Evolutionary conservation across 2,797 vertebrate species (phyloP).

Genomic region (Sciurus vulgaris): DNA sequence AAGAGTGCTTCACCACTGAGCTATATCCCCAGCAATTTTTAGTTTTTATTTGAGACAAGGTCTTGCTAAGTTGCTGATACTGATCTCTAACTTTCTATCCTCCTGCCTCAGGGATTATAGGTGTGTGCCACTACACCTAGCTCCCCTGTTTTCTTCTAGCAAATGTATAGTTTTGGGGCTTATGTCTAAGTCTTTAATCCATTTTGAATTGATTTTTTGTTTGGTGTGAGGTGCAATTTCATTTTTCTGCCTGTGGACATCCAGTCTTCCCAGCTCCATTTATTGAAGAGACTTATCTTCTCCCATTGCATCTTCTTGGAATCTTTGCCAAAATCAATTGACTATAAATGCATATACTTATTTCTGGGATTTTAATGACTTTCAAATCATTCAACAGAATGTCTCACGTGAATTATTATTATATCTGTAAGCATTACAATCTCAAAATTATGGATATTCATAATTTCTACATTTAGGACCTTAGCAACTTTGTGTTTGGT

Average conservation of each 20-base stretch:
- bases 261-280: background rate
- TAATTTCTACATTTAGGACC: slow-evolving; percentile 41
- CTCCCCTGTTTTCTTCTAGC: background rate
- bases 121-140: too few species aligned
- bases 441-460: slow-evolving; percentile 18
- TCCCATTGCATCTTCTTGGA: background rate
- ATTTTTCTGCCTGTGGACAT: background rate
- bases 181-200: background rate
- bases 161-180: background rate
- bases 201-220: background rate
- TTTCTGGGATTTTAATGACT: background rate
- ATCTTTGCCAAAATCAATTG: slow-evolving; percentile 44
- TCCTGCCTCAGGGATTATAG: too few species aligned
- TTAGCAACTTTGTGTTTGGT: background rate
- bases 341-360: background rate
- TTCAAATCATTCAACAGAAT: slow-evolving; percentile 38
- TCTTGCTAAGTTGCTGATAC: too few species aligned
- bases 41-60: too few species aligned
- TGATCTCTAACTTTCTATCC: too few species aligned
- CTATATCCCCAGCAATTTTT: too few species aligned
- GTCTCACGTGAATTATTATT: background rate
- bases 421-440: background rate
- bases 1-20: too few species aligned
- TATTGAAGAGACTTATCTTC: background rate
- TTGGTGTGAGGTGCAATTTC: background rate